Evolutionary conservation across 2,113 vertebrate genomes (phyloP).

Genomic region (Mirounga angustirostris): DNA sequence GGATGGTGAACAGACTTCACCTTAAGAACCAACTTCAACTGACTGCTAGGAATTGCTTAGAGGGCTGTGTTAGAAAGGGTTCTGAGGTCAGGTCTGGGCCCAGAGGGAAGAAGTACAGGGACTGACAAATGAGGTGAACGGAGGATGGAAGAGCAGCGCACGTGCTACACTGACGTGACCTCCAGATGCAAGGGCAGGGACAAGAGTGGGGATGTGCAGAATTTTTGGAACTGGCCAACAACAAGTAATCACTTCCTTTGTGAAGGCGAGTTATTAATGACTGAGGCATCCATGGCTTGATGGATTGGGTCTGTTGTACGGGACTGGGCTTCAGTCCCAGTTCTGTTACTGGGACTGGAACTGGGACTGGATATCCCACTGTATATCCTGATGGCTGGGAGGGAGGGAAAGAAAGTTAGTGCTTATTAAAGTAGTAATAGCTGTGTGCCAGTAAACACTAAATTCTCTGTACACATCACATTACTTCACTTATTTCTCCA

Average conservation of each 20-base stretch:
- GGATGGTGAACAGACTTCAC: not conserved
- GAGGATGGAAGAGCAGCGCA: not conserved
- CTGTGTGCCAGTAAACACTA: not conserved
- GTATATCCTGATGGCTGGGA: not conserved
- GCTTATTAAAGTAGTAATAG: not conserved
- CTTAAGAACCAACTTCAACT: not conserved
- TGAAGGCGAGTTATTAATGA: not conserved
- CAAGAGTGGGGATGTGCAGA: not conserved
- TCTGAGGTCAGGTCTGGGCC: not conserved
- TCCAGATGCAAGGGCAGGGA: not conserved
- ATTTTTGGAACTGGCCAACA: not conserved
- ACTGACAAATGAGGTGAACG: not conserved
- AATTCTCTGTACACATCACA: not conserved
- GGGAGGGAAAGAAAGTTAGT: not conserved
- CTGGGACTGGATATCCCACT: not conserved
- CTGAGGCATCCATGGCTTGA: not conserved
- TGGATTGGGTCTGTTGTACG: not conserved
- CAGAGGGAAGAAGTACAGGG: not conserved
- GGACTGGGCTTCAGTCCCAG: not conserved
- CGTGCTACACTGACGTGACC: accelerated
- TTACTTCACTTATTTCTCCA: not conserved
- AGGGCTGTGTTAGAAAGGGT: not conserved
- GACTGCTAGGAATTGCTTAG: not conserved
- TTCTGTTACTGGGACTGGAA: not conserved
- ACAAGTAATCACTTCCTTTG: not conserved